These are phyloP conservation scores for Lamprologus ornatipinnis DNA, from an alignment of 2,113 vertebrate genomes.

Conservation along the genomic window DNA sequence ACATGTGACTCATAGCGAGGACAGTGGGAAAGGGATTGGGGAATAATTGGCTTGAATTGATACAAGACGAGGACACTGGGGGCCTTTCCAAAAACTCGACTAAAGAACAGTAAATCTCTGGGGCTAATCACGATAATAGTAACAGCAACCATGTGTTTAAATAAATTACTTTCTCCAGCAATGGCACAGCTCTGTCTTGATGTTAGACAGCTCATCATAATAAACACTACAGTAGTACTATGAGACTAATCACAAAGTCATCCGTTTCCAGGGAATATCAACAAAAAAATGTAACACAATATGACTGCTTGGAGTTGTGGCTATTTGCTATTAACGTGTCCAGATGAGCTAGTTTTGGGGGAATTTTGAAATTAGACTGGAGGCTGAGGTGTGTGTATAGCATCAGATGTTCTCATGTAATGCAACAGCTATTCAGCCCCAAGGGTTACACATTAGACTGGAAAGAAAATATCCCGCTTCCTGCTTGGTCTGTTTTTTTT, in stretches of 20 bases:
- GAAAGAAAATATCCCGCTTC: conserved; percentile 25
- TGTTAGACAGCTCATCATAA: conserved; percentile 25
- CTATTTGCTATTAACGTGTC: neutral
- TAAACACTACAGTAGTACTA: neutral
- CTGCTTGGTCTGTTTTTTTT: conserved; percentile 8
- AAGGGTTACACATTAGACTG: neutral
- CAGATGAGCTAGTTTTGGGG: conserved; percentile 9
- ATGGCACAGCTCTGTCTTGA: conserved; percentile 2
- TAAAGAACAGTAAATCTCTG: neutral
- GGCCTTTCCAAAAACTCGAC: conserved; percentile 5
- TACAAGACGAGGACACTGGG: conserved; percentile 33
- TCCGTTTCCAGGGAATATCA: neutral
- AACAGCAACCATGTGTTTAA: conserved; percentile 52
- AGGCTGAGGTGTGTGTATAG: neutral
- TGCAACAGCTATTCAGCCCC: neutral
- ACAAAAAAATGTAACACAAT: neutral
- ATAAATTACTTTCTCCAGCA: conserved; percentile 12
- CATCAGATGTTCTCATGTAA: neutral
- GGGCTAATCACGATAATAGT: conserved; percentile 13
- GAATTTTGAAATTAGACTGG: neutral
- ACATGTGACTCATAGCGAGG: conserved; percentile 44
- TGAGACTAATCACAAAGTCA: neutral
- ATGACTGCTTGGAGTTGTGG: neutral
- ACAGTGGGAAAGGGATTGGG: conserved; percentile 20
- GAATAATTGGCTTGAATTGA: conserved; percentile 45